phyloP scores from a whole-genome alignment of 2,113 vertebrate species.

The Strigops habroptila region DNA sequence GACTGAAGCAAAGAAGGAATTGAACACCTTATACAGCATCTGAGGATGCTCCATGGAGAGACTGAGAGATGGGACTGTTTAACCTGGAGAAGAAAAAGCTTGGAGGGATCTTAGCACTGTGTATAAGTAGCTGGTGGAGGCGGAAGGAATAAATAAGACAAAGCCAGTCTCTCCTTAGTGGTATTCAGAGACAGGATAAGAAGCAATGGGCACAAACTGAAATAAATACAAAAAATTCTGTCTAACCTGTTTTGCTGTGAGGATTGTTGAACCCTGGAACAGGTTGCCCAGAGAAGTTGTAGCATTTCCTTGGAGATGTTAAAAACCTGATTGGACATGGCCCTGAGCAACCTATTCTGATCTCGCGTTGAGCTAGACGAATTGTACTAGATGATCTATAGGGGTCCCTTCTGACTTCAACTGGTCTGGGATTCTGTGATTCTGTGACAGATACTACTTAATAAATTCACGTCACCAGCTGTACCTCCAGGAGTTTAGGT shows the following conservation, averaged over 20 bases:
- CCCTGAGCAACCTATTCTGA: neutral
- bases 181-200: neutral
- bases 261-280: neutral
- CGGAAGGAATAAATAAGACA: neutral
- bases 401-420: neutral
- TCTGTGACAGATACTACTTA: neutral
- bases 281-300: neutral
- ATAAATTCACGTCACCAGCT: neutral
- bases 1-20: neutral
- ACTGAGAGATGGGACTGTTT: neutral
- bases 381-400: neutral
- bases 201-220: neutral
- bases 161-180: neutral
- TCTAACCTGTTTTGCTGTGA: neutral
- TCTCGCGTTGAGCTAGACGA: neutral
- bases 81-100: neutral
- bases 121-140: neutral
- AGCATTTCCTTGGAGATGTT: neutral
- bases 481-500: neutral
- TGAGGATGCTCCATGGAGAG: neutral
- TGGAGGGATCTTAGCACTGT: neutral
- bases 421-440: neutral
- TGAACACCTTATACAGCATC: neutral
- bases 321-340: neutral
- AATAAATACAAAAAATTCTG: neutral